Conservation (phyloP, 2,113 vertebrate species). For the Sorex fumeus region DNA sequence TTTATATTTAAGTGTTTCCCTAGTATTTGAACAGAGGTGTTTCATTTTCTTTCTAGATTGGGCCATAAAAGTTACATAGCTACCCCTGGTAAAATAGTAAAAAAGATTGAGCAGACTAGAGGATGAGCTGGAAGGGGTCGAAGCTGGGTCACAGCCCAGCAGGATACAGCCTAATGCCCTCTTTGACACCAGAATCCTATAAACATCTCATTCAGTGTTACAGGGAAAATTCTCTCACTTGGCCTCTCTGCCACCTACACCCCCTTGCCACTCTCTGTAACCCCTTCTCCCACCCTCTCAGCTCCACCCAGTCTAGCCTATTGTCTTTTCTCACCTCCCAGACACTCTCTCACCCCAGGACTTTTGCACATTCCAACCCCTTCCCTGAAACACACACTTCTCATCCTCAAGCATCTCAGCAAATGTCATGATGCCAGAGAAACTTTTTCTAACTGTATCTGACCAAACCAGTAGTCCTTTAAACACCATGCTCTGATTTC, state of each 20-base stretch:
- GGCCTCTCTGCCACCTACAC: neutral
- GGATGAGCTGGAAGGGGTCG: slow-evolving; percentile 56
- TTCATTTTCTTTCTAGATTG: slow-evolving; percentile 25
- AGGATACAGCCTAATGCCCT: slow-evolving; percentile 28
- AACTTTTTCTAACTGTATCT: neutral
- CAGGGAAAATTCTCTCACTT: neutral
- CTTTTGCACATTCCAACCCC: neutral
- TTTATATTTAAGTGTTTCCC: neutral
- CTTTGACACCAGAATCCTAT: slow-evolving; percentile 47
- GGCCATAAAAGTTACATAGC: slow-evolving; percentile 11
- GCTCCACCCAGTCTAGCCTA: neutral
- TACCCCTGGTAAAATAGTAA: slow-evolving; percentile 40
- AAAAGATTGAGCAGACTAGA: neutral
- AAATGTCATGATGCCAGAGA: neutral
- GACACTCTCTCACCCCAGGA: neutral
- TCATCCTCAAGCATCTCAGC: neutral
- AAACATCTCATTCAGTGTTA: neutral
- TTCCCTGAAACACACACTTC: neutral
- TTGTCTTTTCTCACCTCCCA: neutral
- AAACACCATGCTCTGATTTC: neutral
- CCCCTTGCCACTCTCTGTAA: neutral
- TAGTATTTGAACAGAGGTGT: slow-evolving; percentile 26
- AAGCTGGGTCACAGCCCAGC: slow-evolving; percentile 64
- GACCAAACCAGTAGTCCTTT: neutral
- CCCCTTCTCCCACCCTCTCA: neutral